A percentile compares a stretch with the other conserved stretches of the same genome.
phyloP scores from a whole-genome alignment of 2,113 vertebrate species.

The Tapirus terrestris region DNA sequence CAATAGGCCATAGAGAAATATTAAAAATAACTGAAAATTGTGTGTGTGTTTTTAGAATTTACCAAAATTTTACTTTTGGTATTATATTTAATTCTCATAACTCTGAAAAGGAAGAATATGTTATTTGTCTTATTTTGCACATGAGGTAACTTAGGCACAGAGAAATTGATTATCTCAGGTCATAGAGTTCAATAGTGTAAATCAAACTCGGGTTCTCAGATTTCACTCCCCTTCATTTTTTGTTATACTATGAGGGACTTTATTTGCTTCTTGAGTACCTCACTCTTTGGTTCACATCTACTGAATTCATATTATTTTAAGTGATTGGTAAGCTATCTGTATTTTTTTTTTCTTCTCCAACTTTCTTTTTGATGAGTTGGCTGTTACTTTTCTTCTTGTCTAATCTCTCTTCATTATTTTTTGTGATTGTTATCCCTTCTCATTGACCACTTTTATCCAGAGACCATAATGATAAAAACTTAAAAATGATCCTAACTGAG shows the following conservation, averaged over 20 bases:
- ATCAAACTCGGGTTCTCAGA: neutral
- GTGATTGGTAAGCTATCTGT: neutral
- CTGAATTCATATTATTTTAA: slow-evolving; percentile 23
- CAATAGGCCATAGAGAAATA: neutral
- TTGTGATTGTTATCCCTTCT: slow-evolving; percentile 14
- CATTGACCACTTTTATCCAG: neutral
- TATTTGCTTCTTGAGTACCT: neutral
- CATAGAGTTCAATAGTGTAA: neutral
- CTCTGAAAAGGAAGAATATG: neutral
- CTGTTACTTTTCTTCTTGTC: slow-evolving; percentile 28
- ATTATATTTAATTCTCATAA: slow-evolving; percentile 19
- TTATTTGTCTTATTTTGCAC: slow-evolving; percentile 9
- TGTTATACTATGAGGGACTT: neutral
- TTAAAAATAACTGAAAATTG: neutral
- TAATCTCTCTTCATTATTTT: neutral
- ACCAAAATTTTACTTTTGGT: neutral
- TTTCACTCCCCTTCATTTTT: neutral
- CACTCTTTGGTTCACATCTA: neutral
- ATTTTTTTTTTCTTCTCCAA: neutral
- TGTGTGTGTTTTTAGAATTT: neutral
- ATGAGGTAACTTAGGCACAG: neutral
- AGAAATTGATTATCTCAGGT: slow-evolving; percentile 17
- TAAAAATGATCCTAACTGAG: neutral
- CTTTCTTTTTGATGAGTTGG: neutral
- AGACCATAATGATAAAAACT: slow-evolving; percentile 12